A percentile compares a stretch with the other conserved stretches of the same genome.
Evolutionary conservation across 2,888 invertebrate species (phyloP).

Genomic region (Xestia ashworthii): DNA sequence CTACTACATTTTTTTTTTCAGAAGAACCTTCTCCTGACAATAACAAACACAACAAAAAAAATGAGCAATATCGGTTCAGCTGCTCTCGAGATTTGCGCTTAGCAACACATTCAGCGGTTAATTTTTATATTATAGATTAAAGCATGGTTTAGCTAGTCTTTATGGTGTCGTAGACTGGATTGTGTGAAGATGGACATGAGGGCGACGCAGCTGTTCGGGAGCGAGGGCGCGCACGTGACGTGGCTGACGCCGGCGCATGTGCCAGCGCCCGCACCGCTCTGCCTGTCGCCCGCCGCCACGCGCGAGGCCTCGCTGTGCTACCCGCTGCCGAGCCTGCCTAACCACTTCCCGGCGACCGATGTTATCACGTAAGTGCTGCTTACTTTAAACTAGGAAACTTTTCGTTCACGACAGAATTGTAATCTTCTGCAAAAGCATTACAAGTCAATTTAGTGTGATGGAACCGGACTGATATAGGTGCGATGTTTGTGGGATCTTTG

Average conservation of each 20-base stretch:
- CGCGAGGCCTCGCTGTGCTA: conserved; percentile 56
- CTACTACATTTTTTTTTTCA: too few relatives aligned
- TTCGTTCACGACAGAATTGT: background rate
- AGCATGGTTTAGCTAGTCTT: background rate
- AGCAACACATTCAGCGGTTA: too few relatives aligned
- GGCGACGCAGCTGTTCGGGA: conserved; percentile 78
- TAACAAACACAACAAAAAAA: too few relatives aligned
- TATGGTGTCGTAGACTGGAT: conserved; percentile 63
- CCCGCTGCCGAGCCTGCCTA: conserved; percentile 69
- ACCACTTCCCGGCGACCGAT: conserved; percentile 70
- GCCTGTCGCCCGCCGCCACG: conserved; percentile 59
- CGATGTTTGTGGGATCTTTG: background rate
- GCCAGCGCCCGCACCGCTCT: conserved; percentile 48
- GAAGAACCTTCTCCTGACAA: too few relatives aligned
- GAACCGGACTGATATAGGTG: background rate
- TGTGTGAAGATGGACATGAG: conserved; percentile 67
- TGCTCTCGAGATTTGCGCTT: too few relatives aligned
- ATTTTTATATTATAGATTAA: too few relatives aligned
- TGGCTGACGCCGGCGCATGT: conserved; percentile 63
- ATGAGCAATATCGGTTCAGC: too few relatives aligned
- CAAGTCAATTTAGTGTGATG: background rate
- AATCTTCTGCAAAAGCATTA: background rate
- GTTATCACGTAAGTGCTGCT: conserved; percentile 72
- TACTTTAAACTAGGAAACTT: background rate
- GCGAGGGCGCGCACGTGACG: conserved; percentile 56